Base-by-base conservation (phyloP, 2,888 invertebrate genomes). In the Sussaba pulchella region DNA sequence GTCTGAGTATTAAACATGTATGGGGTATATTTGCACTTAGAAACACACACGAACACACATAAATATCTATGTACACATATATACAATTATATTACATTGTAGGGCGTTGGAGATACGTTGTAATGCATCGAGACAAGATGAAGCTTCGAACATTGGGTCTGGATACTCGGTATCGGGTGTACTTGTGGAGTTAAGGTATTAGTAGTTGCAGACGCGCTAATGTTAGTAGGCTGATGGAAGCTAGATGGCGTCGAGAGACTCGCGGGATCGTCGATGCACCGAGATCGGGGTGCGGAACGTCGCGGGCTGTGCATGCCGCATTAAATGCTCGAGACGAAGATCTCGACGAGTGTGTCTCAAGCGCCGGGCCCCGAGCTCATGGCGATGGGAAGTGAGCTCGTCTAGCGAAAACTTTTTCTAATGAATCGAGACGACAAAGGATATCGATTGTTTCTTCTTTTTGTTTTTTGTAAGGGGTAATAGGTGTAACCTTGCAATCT, bases 231-330 rank as follows among this genome's bases (percentile, higher is more conserved):
- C 17, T 36, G 19, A 50, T 36, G 24, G 24, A 63, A 63, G 63
- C 17, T 45, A 31, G 66, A 31, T 36, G 66, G 47, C 66, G 66
- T 66, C 39, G 31, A 12, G 64, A 47, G 45, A 26, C 26, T 19
- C 41, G 47, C 64, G 64, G 66, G 66, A 66, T 47, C 36, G 66
- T 66, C 66, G 21, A 50, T 66, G 19, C 47, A 36, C 36, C 50
- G 50, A 66, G 66, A 66, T 50, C 66, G 36, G 66, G 50, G 66
- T 36, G 66, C 66, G 66, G 66, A 66, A 47, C 36, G 66, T 66
- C 36, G 66, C 66, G 36, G 21, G 50, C 21, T 50, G 50, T 50
- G 19, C 63, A 50, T 31, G 17, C 45, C 47, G 64, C 64, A 64
- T 21, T 66, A 36, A 50, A 66, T 66, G 54, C 54, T 31, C 31